Conservation (phyloP, 2,888 invertebrate genomes). For the Athetis lepigone region DNA sequence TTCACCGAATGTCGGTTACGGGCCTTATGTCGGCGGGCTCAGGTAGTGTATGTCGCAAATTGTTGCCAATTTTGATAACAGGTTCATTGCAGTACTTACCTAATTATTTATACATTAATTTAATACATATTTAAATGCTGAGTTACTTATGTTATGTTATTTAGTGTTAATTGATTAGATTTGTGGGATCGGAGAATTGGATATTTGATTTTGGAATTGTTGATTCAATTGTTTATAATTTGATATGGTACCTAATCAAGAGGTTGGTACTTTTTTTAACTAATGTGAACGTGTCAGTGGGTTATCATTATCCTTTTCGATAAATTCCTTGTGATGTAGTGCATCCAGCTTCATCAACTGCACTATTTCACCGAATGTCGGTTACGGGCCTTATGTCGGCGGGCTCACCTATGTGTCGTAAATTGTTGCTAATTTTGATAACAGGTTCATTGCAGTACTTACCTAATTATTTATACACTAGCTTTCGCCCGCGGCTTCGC, state of each 20-base stretch:
- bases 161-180: not conserved
- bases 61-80: constrained; percentile 61
- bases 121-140: constrained; percentile 18
- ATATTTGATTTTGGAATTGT: not conserved
- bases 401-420: constrained; percentile 55
- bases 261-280: too few species aligned
- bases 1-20: constrained; percentile 65
- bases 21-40: constrained; percentile 37
- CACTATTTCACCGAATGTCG: constrained; percentile 67
- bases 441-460: constrained; percentile 57
- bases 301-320: too few species aligned
- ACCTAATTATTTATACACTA: constrained; percentile 36
- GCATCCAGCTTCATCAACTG: constrained; percentile 74
- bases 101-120: constrained; percentile 34
- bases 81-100: constrained; percentile 49
- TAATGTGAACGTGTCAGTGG: too few species aligned
- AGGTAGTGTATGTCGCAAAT: constrained; percentile 56
- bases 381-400: constrained; percentile 35
- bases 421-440: constrained; percentile 58
- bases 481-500: too few species aligned
- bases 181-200: not conserved
- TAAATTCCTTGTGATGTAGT: too few species aligned
- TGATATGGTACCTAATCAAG: too few species aligned
- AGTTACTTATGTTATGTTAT: constrained; percentile 11
- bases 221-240: not conserved